phyloP scores from a whole-genome alignment of 1,140 invertebrate species.

The Melanaphis sacchari region DNA sequence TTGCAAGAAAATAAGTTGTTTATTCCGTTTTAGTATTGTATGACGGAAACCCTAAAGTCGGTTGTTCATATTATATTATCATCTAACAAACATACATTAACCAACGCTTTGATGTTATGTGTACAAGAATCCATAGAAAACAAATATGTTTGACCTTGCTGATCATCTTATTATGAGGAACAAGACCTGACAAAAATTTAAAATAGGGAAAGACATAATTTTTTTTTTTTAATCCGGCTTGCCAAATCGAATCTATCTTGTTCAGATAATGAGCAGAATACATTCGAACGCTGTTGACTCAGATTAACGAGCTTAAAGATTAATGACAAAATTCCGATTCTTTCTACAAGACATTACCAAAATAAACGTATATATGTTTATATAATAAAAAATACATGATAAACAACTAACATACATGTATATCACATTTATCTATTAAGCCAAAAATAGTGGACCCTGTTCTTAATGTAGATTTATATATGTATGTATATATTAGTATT shows the following conservation, averaged over 20 bases:
- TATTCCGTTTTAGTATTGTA: background rate
- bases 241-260: background rate
- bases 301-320: background rate
- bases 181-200: background rate
- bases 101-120: background rate
- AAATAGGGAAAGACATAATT: background rate
- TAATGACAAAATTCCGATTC: background rate
- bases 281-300: background rate
- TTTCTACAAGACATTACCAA: background rate
- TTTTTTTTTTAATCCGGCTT: background rate
- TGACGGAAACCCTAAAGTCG: background rate
- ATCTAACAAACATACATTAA: background rate
- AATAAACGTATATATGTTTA: too few relatives aligned
- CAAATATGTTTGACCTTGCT: background rate
- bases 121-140: background rate
- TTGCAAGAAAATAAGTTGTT: background rate
- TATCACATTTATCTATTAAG: too few relatives aligned
- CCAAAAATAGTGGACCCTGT: too few relatives aligned
- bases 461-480: too few relatives aligned
- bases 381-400: too few relatives aligned
- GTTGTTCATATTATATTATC: slow-evolving; percentile 2
- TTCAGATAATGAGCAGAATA: background rate
- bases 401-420: too few relatives aligned
- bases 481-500: too few relatives aligned
- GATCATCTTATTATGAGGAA: background rate